Conservation (phyloP, 2,888 invertebrate genomes). For the Drosophila kambysellisi region DNA sequence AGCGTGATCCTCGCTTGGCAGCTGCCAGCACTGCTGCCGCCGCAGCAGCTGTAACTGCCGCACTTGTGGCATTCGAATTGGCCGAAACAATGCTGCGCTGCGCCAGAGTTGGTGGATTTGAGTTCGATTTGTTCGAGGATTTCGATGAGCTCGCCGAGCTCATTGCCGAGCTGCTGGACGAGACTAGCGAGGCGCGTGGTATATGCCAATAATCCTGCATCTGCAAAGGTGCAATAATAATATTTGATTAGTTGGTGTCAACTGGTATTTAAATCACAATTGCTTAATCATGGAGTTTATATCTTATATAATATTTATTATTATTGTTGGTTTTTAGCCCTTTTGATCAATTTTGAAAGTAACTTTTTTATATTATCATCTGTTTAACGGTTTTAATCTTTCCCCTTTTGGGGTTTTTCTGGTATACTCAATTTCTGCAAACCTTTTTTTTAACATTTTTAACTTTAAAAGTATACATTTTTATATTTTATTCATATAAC, state of each 20-base stretch:
- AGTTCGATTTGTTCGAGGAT: constrained; percentile 82
- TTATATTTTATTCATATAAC: background rate
- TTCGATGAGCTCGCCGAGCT: constrained; percentile 78
- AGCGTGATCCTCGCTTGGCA: constrained; percentile 86
- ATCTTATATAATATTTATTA: background rate
- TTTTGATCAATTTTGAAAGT: background rate
- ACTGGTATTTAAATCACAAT: background rate
- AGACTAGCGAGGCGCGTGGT: constrained; percentile 91
- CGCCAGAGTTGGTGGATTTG: constrained; percentile 76
- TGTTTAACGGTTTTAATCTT: background rate
- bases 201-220: constrained; percentile 90
- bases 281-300: too few species aligned
- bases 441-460: background rate
- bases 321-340: background rate
- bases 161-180: constrained; percentile 77
- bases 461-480: background rate
- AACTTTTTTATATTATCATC: background rate
- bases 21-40: constrained; percentile 75
- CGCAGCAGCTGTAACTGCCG: constrained; percentile 73
- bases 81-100: constrained; percentile 54
- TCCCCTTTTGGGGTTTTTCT: background rate
- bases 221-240: constrained; percentile 56
- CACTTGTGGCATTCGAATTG: constrained; percentile 59
- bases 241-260: background rate
- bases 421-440: background rate